Evolutionary conservation across 2,797 vertebrate species (phyloP).

Genomic region (Anguilla anguilla): DNA sequence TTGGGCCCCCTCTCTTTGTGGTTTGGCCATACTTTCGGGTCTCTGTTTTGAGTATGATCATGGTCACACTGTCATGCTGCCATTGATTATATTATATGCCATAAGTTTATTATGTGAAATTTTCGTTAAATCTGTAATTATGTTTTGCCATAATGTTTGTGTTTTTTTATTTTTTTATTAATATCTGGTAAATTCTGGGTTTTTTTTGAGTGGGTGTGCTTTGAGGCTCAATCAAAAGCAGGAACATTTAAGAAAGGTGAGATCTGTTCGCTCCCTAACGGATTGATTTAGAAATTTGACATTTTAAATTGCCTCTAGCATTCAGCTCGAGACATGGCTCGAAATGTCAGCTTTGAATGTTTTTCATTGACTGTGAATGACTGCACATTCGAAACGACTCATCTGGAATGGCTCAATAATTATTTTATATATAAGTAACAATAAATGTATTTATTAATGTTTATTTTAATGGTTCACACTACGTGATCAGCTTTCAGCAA

Average conservation of each 20-base stretch:
- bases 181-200: neutral
- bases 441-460: neutral
- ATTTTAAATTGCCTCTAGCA: neutral
- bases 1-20: neutral
- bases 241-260: neutral
- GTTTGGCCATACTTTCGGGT: neutral
- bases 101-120: neutral
- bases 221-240: neutral
- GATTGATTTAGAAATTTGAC: neutral
- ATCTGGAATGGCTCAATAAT: neutral
- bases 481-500: neutral
- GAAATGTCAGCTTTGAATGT: neutral
- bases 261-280: neutral
- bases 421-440: neutral
- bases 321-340: neutral
- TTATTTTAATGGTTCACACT: neutral
- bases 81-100: neutral
- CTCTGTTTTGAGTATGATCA: neutral
- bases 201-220: neutral
- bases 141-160: neutral
- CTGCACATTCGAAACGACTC: neutral
- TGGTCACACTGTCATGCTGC: neutral
- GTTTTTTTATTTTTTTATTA: neutral
- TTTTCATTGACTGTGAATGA: neutral
- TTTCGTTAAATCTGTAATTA: neutral